Evolutionary conservation across 2,797 vertebrate species (phyloP).

Genomic region (Leptoclinus maculatus): DNA sequence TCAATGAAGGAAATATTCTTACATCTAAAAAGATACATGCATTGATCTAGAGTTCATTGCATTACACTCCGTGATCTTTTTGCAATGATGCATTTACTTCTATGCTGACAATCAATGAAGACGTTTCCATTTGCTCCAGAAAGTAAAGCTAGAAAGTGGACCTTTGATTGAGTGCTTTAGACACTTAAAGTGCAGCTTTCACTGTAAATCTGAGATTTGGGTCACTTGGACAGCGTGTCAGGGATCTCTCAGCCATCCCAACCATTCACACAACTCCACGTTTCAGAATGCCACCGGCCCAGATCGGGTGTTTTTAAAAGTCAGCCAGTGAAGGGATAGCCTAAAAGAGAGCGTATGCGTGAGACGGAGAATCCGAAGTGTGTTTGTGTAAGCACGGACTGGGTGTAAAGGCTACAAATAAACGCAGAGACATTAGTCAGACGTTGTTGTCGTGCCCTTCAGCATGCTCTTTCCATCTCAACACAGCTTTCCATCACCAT

Average conservation of each 20-base stretch:
- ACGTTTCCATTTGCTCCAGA: background rate
- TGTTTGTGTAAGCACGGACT: slow-evolving; percentile 36
- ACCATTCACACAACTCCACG: slow-evolving; percentile 55
- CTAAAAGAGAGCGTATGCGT: background rate
- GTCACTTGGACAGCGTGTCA: slow-evolving; percentile 60
- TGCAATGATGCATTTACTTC: background rate
- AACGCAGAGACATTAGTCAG: slow-evolving; percentile 57
- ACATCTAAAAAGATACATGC: too few relatives aligned
- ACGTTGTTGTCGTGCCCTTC: slow-evolving; percentile 44
- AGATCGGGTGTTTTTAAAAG: slow-evolving; percentile 57
- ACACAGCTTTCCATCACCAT: slow-evolving; percentile 36
- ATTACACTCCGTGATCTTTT: background rate
- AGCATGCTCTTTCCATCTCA: slow-evolving; percentile 33
- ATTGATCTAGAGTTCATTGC: background rate
- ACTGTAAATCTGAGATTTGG: slow-evolving; percentile 54
- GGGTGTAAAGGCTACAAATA: slow-evolving; percentile 59
- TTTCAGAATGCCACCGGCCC: slow-evolving; percentile 54
- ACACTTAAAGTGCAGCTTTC: background rate
- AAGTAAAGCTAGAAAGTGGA: too few relatives aligned
- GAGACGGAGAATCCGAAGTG: slow-evolving; percentile 19
- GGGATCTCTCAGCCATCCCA: slow-evolving; percentile 69
- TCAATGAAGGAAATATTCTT: too few relatives aligned
- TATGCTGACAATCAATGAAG: background rate
- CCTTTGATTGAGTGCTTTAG: background rate
- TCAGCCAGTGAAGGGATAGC: slow-evolving; percentile 11